Conservation (phyloP, 2,797 vertebrate species). For the Tolypeutes matacus region DNA sequence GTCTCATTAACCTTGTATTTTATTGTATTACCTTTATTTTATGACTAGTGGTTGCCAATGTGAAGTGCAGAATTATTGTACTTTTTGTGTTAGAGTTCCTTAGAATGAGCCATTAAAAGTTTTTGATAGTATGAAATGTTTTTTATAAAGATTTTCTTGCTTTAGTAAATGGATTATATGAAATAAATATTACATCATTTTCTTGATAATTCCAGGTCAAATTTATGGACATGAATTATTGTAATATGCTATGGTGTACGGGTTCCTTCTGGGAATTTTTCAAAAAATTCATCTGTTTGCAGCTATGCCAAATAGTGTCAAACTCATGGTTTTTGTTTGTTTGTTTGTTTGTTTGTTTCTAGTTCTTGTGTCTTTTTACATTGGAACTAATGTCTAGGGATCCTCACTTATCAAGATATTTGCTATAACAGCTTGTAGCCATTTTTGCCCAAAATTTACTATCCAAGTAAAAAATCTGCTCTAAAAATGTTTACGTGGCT, state of each 20-base stretch:
- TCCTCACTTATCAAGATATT: neutral
- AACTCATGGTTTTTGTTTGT: neutral
- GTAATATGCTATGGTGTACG: neutral
- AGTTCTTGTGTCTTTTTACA: neutral
- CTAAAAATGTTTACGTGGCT: conserved; percentile 30
- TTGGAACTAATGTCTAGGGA: conserved; percentile 1
- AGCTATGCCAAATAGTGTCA: neutral
- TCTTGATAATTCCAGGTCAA: neutral
- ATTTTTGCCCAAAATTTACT: conserved; percentile 52
- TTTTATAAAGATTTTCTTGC: conserved; percentile 40
- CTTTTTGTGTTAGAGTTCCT: conserved; percentile 4
- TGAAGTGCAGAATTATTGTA: neutral
- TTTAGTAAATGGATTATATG: conserved; percentile 14
- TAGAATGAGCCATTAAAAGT: neutral
- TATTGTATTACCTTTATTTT: conserved; percentile 38
- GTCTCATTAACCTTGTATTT: conserved; percentile 31
- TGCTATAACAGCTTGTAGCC: neutral
- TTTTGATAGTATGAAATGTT: conserved; percentile 17
- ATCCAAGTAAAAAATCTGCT: conserved; percentile 23
- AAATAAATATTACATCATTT: neutral
- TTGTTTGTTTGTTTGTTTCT: neutral
- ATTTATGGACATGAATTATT: conserved; percentile 29
- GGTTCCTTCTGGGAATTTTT: neutral
- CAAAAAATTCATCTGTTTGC: neutral
- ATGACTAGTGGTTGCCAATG: neutral